Conservation (phyloP, 1,140 invertebrate species). For the Chlorops oryzae region DNA sequence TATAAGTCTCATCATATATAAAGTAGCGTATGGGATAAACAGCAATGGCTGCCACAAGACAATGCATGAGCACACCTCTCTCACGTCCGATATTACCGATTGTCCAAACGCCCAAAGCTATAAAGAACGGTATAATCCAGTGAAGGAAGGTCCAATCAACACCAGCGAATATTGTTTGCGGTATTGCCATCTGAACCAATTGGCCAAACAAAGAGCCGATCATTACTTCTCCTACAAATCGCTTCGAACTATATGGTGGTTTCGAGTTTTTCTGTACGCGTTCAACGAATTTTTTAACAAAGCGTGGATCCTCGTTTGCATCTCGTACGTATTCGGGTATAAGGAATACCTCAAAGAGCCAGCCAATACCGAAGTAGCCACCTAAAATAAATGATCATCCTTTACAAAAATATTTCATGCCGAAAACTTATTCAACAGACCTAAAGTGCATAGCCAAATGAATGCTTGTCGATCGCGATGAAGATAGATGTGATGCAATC, state of each 20-base stretch:
- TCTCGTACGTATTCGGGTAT: slow-evolving; percentile 84
- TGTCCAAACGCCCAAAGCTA: slow-evolving; percentile 75
- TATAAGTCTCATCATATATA: slow-evolving; percentile 61
- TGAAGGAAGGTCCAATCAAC: slow-evolving; percentile 65
- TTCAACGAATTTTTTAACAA: slow-evolving; percentile 59
- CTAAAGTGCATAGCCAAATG: slow-evolving; percentile 75
- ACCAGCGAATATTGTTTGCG: slow-evolving; percentile 64
- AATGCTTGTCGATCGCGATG: slow-evolving; percentile 84
- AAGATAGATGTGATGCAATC: slow-evolving; percentile 87
- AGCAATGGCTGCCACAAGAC: slow-evolving; percentile 63
- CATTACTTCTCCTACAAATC: slow-evolving; percentile 70
- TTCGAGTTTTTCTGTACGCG: slow-evolving; percentile 59
- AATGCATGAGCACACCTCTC: slow-evolving; percentile 60
- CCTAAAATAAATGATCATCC: no score
- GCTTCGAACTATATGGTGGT: slow-evolving; percentile 70
- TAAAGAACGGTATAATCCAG: slow-evolving; percentile 64
- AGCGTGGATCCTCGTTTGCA: slow-evolving; percentile 71
- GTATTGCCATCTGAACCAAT: slow-evolving; percentile 68
- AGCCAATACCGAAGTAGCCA: slow-evolving; percentile 79
- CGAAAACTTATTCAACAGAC: no score
- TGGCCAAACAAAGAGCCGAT: slow-evolving; percentile 76
- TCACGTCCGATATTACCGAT: slow-evolving; percentile 86
- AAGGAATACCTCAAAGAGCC: slow-evolving; percentile 77
- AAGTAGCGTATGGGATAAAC: slow-evolving; percentile 61
- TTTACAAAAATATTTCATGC: no score